A percentile compares a stretch with the other conserved stretches of the same genome.
Conservation (phyloP, 2,113 vertebrate species). For the Trochalopteron elliotii region DNA sequence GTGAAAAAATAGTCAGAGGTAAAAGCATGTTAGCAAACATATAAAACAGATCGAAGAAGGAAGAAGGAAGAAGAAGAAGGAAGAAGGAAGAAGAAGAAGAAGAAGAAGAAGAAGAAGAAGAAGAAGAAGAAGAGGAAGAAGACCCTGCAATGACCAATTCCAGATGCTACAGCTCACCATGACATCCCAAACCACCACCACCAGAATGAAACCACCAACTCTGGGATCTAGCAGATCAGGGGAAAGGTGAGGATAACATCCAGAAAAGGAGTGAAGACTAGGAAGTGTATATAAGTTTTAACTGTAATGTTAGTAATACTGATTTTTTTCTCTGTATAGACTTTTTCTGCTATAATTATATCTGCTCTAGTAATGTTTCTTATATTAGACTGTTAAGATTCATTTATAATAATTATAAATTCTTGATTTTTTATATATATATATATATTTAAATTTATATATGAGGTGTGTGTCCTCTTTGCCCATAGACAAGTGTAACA, state of each 20-base stretch:
- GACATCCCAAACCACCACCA: background rate
- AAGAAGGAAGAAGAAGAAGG: too few species aligned
- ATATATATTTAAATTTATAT: too few species aligned
- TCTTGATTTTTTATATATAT: rapidly evolving
- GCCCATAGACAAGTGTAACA: background rate
- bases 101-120: too few species aligned
- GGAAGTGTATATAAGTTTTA: background rate
- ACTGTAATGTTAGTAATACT: background rate
- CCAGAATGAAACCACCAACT: background rate
- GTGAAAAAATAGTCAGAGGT: background rate
- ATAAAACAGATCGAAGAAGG: too few species aligned
- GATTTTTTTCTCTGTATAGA: background rate
- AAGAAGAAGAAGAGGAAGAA: background rate
- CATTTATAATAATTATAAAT: background rate
- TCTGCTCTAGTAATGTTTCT: background rate
- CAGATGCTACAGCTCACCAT: background rate
- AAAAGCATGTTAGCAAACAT: rapidly evolving
- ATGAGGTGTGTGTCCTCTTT: background rate
- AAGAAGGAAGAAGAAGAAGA: too few species aligned
- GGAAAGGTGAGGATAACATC: background rate
- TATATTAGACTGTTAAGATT: background rate
- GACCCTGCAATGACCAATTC: background rate
- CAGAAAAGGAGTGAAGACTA: background rate
- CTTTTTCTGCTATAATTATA: background rate
- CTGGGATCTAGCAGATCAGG: background rate